Evolutionary conservation across 2,888 invertebrate genomes (phyloP).

Genomic region (Pheosia gnoma): DNA sequence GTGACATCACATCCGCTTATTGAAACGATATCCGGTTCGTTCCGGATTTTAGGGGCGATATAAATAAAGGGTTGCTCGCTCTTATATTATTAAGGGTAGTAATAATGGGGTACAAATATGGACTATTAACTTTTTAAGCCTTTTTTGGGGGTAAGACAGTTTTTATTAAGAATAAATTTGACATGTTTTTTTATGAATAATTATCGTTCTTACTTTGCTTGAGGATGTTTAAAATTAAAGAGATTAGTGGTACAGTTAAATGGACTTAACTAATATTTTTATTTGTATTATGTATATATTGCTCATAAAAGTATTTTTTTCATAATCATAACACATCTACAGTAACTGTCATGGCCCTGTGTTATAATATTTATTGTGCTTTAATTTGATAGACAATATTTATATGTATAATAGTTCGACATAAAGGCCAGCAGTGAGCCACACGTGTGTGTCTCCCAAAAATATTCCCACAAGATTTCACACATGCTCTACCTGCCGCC

Average conservation of each 20-base stretch:
- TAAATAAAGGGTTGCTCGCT: conserved; percentile 53
- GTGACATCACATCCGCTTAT: conserved; percentile 49
- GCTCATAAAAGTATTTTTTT: too few species aligned
- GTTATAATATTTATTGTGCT: too few species aligned
- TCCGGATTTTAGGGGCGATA: conserved; percentile 44
- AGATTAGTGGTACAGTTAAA: too few species aligned
- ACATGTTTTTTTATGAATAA: background rate
- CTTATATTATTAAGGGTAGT: conserved; percentile 32
- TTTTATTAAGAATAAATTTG: conserved; percentile 13
- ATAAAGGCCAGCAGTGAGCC: background rate
- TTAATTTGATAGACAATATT: too few species aligned
- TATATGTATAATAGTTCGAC: too few species aligned
- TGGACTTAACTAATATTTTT: too few species aligned
- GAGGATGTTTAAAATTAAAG: too few species aligned
- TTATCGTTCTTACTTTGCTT: too few species aligned
- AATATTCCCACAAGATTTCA: conserved; percentile 41
- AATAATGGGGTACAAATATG: conserved; percentile 25
- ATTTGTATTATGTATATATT: too few species aligned
- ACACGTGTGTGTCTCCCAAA: conserved; percentile 8
- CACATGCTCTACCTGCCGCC: conserved; percentile 57
- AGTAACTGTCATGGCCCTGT: too few species aligned
- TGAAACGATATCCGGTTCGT: conserved; percentile 55
- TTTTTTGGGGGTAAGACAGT: conserved; percentile 14
- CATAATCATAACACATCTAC: too few species aligned
- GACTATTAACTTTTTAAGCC: conserved; percentile 17